Percentiles rank a stretch among this genome's conserved stretches.
phyloP scores from a whole-genome alignment of 2,797 vertebrate species.

The Taeniopygia guttata region DNA sequence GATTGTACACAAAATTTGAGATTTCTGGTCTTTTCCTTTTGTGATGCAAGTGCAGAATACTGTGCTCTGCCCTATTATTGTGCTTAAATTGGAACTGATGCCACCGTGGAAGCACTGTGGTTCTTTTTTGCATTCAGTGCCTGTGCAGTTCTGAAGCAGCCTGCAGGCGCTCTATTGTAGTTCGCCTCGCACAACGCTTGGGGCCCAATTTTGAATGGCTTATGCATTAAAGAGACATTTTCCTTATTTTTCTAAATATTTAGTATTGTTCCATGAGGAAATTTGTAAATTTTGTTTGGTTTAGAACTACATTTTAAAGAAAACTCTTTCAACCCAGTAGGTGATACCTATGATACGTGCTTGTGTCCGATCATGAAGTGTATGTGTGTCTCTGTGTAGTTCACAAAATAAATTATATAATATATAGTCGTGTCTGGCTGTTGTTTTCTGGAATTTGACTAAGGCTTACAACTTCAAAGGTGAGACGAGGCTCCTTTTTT shows the following conservation, averaged over 20 bases:
- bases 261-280: not conserved
- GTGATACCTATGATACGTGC: not conserved
- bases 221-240: constrained; percentile 48
- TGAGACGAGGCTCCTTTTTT: not conserved
- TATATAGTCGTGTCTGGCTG: not conserved
- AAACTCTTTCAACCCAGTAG: not conserved
- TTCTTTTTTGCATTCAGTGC: constrained; percentile 60
- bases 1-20: not conserved
- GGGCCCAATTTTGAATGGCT: constrained; percentile 47
- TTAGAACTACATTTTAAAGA: not conserved
- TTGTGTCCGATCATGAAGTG: fast-evolving
- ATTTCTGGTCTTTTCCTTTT: constrained; percentile 26
- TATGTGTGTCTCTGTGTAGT: not conserved
- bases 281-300: constrained; percentile 2
- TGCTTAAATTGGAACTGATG: constrained; percentile 54
- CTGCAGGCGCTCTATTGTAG: constrained; percentile 60
- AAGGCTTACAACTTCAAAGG: constrained; percentile 25
- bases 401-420: not conserved
- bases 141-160: constrained; percentile 61
- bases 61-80: constrained; percentile 56
- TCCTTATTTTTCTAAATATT: constrained; percentile 38
- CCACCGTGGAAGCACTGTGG: constrained; percentile 32
- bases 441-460: constrained; percentile 54
- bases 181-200: constrained; percentile 7
- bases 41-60: constrained; percentile 46